phyloP scores from a whole-genome alignment of 2,888 invertebrate genomes.

The Standfussiana lucernea region DNA sequence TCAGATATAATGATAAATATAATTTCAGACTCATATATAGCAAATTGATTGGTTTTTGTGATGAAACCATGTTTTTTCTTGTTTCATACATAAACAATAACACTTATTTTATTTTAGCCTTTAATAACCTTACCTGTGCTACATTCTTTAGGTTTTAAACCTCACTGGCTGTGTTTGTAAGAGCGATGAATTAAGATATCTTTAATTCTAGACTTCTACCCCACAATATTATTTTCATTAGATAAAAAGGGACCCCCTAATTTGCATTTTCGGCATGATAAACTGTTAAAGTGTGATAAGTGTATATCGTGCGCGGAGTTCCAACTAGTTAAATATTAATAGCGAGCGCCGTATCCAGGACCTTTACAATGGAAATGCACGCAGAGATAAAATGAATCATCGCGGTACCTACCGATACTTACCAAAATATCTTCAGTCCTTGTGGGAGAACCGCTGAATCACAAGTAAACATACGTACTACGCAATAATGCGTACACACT shows the following conservation, averaged over 20 bases:
- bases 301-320: conserved; percentile 1
- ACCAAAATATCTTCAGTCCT: conserved; percentile 83
- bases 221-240: conserved; percentile 13
- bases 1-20: background rate
- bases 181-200: background rate
- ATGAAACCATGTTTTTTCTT: conserved; percentile 31
- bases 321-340: conserved; percentile 43
- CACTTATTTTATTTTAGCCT: conserved; percentile 33
- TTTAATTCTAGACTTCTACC: conserved; percentile 21
- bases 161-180: background rate
- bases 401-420: conserved; percentile 81
- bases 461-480: conserved; percentile 78
- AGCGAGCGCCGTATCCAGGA: conserved; percentile 43
- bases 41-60: background rate
- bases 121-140: background rate
- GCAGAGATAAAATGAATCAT: conserved; percentile 83
- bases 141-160: background rate
- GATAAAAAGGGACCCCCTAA: conserved; percentile 5
- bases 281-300: background rate
- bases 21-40: background rate
- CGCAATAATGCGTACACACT: conserved; percentile 80
- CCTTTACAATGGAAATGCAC: conserved; percentile 65
- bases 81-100: conserved; percentile 41
- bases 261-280: conserved; percentile 32
- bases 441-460: conserved; percentile 75